Evolutionary conservation across 2,113 vertebrate species (phyloP), one percentile per base, ranked within the genome.

Genomic region (Callipepla squamata): DNA sequence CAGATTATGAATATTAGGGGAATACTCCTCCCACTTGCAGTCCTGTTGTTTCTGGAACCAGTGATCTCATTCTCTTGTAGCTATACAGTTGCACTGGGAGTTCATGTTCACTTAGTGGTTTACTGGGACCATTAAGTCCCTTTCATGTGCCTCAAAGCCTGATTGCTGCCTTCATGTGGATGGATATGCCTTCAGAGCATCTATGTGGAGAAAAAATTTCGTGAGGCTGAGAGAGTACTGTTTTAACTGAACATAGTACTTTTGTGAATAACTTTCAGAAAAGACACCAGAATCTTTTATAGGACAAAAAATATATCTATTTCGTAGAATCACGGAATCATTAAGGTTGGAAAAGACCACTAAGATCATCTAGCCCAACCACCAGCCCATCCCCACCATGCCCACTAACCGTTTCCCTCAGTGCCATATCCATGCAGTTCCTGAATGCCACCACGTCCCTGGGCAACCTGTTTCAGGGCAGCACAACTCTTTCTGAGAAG

Each of bases 1-100:
- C 40, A 85, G 55, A 67, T 78, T 50, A 74, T 74, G 38, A 30
- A 19, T 48, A 18, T 84, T 90, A 80, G 18, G 40, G 55, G 62
- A 89, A 75, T 79, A 53, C 36, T 93, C n/a, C 36, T 93, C 91
- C 67, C n/a, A 53, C 62, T 89, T 93, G 66, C 44, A 90, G 40
- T 85, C 62, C 40, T 89, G 58, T 58, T 89, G 77, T 81, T 96
- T 53, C 44, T 81, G 86, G 83, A 92, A 62, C 40, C 66, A 32
- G n/a, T 68, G 74, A 76, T 93, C 58, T 93, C 66, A 72, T 81
- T 72, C 73, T 75, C 32, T 84, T 74, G 26, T 23, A 67, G 61
- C 51, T 30, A 11, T 72, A 7, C 10, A 8, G 26, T 58, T 75
- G 88, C 68, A 40, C 57, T 87, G 76, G 57, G 80, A 90, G 34